Evolutionary conservation across 1,140 invertebrate genomes (phyloP).

Genomic region (Drosophila bocqueti): DNA sequence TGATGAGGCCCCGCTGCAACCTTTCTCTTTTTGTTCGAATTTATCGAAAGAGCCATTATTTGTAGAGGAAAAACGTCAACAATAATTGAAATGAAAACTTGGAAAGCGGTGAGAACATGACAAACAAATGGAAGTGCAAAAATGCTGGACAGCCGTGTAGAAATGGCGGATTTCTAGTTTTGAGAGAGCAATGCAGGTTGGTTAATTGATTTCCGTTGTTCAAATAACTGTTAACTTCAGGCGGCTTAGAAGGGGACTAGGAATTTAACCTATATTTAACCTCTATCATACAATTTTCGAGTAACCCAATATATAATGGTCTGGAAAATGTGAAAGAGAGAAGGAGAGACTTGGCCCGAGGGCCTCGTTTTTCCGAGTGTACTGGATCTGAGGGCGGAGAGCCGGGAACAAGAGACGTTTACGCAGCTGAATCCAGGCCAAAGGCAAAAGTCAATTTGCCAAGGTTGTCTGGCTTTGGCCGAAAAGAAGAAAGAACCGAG

Average conservation of each 20-base stretch:
- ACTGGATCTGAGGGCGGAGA: not conserved
- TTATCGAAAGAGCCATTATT: constrained; percentile 3
- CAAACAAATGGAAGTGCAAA: not conserved
- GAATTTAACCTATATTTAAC: not conserved
- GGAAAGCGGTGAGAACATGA: no score
- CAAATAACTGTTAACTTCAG: not conserved
- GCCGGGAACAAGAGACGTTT: not conserved
- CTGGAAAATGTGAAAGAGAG: not conserved
- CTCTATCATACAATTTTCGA: not conserved
- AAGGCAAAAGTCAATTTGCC: constrained; percentile 73
- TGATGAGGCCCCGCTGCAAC: constrained; percentile 16
- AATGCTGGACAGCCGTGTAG: no score
- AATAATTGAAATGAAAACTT: constrained; percentile 10
- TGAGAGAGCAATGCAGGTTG: not conserved
- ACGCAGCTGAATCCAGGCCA: constrained; percentile 39
- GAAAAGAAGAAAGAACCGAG: constrained; percentile 2
- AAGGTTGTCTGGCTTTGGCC: constrained; percentile 55
- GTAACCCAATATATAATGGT: not conserved
- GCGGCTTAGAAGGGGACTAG: not conserved
- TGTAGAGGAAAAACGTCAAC: not conserved
- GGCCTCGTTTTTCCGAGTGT: not conserved
- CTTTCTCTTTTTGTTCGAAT: not conserved
- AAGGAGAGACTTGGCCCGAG: not conserved
- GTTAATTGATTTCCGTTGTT: not conserved
- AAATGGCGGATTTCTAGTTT: no score